Percentiles rank a stretch among this genome's conserved stretches.
Conservation (phyloP, 2,113 vertebrate species). For the Aramus guarauna region DNA sequence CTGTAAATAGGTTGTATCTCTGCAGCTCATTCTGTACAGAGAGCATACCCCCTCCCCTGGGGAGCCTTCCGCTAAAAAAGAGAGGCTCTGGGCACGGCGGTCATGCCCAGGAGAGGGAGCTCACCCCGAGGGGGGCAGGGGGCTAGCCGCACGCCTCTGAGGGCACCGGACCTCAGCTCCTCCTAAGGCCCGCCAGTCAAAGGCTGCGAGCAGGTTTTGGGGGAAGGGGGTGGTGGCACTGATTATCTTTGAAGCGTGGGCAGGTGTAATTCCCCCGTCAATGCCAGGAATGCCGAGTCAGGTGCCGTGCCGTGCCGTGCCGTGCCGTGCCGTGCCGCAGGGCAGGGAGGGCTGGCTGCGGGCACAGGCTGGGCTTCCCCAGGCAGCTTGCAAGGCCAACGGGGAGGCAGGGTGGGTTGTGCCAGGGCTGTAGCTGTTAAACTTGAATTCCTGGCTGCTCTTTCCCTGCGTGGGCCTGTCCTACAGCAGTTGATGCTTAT, state of each 20-base stretch:
- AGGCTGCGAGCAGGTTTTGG: not conserved
- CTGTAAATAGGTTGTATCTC: not conserved
- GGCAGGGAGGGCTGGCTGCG: not conserved
- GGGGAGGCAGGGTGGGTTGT: no score
- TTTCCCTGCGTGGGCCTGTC: not conserved
- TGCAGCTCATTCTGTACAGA: not conserved
- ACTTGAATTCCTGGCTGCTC: not conserved
- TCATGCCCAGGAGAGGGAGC: no score
- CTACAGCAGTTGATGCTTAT: not conserved
- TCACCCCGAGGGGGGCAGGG: not conserved
- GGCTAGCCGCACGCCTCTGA: accelerated
- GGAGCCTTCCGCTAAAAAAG: not conserved
- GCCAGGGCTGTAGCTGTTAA: not conserved
- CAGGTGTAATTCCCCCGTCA: no score
- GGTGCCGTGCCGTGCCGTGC: not conserved
- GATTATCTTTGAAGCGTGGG: accelerated
- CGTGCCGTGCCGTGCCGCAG: no score
- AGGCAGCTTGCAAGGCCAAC: no score
- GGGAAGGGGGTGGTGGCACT: not conserved
- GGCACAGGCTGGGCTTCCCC: not conserved
- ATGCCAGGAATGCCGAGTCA: no score
- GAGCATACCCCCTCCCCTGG: accelerated
- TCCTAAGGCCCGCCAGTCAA: not conserved
- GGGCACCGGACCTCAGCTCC: not conserved
- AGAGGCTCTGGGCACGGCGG: not conserved